phyloP scores from a whole-genome alignment of 2,113 vertebrate genomes.

The Aleadryas rufinucha region DNA sequence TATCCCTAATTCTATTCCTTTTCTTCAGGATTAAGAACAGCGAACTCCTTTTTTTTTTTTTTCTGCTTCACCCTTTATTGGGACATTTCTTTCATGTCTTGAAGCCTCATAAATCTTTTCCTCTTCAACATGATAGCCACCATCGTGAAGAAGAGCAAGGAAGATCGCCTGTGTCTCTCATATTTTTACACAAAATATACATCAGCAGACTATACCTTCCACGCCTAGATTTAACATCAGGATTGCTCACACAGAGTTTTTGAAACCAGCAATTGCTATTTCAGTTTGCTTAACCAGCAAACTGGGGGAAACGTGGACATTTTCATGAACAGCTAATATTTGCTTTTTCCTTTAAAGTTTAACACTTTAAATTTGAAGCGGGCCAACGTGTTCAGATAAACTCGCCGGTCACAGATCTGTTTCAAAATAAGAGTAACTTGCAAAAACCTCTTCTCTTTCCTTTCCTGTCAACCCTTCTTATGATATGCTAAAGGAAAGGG shows the following conservation, averaged over 20 bases:
- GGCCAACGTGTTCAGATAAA: not conserved
- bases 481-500: not conserved
- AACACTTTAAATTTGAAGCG: not conserved
- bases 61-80: not conserved
- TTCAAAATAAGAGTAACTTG: not conserved
- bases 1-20: not conserved
- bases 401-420: not conserved
- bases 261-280: not conserved
- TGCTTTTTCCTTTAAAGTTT: slow-evolving; percentile 28
- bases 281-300: not conserved
- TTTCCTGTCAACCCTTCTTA: not conserved
- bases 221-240: not conserved
- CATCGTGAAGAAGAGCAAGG: not conserved
- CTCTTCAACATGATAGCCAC: not conserved
- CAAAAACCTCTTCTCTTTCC: not conserved
- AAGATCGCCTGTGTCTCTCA: not conserved
- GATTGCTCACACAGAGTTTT: not conserved
- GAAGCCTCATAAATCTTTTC: not conserved
- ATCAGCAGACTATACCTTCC: not conserved
- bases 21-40: not conserved
- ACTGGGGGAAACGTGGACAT: not conserved
- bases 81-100: not conserved
- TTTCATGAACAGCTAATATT: not conserved
- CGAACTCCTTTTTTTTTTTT: not conserved
- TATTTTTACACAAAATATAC: not conserved